These are phyloP conservation scores for Tromatobia lineatoria DNA, from an alignment of 2,888 invertebrate genomes.

Conservation along the genomic window DNA sequence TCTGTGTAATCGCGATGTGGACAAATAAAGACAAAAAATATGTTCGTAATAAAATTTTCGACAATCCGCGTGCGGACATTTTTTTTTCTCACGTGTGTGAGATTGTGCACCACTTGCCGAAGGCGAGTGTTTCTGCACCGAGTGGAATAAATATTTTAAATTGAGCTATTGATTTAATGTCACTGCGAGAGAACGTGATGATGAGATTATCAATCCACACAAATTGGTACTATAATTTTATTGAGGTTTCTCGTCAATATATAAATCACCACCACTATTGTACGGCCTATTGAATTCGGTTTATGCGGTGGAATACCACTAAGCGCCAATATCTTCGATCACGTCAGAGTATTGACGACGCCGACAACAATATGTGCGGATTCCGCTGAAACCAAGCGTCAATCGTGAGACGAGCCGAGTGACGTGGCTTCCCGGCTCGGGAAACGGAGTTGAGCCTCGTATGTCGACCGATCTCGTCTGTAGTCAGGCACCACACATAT, in stretches of 20 bases:
- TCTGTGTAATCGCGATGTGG: too few relatives aligned
- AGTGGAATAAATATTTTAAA: not conserved
- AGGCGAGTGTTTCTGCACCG: too few relatives aligned
- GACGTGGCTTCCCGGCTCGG: constrained; percentile 3
- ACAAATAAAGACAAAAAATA: too few relatives aligned
- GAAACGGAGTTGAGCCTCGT: constrained; percentile 1
- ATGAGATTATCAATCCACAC: not conserved
- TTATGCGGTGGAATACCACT: constrained; percentile 2
- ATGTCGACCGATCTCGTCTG: constrained; percentile 11
- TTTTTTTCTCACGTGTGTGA: too few relatives aligned
- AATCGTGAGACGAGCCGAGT: constrained; percentile 17
- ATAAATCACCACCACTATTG: constrained; percentile 1
- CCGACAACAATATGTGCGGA: constrained; percentile 21
- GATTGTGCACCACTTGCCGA: too few relatives aligned
- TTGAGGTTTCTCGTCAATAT: not conserved
- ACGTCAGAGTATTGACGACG: constrained; percentile 24
- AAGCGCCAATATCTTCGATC: constrained; percentile 24
- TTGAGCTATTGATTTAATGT: not conserved
- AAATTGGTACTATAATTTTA: not conserved
- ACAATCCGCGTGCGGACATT: too few relatives aligned
- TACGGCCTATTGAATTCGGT: not conserved
- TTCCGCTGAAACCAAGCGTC: constrained; percentile 21
- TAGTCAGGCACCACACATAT: constrained; percentile 17
- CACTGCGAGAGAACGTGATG: not conserved
- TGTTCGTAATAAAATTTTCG: too few relatives aligned